Evolutionary conservation across 2,797 vertebrate genomes (phyloP).

Genomic region (Tachyglossus aculeatus): DNA sequence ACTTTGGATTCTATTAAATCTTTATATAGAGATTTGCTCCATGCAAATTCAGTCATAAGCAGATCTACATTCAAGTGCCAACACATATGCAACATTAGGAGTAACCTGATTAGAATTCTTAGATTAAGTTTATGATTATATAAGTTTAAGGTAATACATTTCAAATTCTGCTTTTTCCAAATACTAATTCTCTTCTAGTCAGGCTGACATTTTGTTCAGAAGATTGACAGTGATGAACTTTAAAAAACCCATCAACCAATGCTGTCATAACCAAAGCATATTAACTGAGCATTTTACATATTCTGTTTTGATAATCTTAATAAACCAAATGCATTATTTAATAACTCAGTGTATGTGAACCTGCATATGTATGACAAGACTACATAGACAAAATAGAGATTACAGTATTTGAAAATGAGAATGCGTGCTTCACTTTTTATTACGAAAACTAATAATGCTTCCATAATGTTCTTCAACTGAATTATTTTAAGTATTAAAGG

Average conservation of each 20-base stretch:
- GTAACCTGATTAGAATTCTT: background rate
- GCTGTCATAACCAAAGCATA: background rate
- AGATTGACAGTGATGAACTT: background rate
- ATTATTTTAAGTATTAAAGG: too few species aligned
- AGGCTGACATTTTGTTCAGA: background rate
- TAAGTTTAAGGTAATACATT: background rate
- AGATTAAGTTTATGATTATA: background rate
- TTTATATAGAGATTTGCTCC: too few species aligned
- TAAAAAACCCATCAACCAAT: background rate
- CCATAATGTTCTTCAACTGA: too few species aligned
- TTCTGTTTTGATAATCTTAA: background rate
- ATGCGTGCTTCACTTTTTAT: too few species aligned
- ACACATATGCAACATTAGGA: too few species aligned
- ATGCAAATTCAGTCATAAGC: too few species aligned
- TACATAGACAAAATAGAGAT: too few species aligned
- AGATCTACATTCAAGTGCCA: too few species aligned
- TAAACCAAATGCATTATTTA: background rate
- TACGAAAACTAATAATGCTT: too few species aligned
- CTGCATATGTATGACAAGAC: too few species aligned
- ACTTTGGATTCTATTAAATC: too few species aligned
- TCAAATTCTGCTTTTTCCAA: background rate
- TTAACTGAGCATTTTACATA: background rate
- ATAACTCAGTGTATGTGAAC: background rate
- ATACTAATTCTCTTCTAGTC: background rate
- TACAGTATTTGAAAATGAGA: too few species aligned